phyloP scores from a whole-genome alignment of 2,888 invertebrate genomes.

The Philereme transversata region DNA sequence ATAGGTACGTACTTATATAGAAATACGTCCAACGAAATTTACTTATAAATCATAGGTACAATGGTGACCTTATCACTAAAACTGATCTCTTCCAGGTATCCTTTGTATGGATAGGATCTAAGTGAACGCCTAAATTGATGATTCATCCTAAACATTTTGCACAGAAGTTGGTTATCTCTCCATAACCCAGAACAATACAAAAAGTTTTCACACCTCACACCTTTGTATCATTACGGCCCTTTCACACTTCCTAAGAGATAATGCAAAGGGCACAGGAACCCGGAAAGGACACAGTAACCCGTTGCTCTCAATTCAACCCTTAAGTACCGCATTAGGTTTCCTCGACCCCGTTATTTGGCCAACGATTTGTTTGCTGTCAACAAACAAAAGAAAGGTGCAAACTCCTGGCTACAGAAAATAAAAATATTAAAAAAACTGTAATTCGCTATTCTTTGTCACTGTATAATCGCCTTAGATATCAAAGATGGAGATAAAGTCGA shows the following conservation, averaged over 20 bases:
- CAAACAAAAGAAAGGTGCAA: constrained; percentile 79
- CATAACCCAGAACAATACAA: constrained; percentile 30
- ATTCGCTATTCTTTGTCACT: constrained; percentile 45
- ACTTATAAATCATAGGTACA: too few relatives aligned
- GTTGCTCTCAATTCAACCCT: constrained; percentile 76
- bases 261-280: constrained; percentile 61
- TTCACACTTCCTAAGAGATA: constrained; percentile 63
- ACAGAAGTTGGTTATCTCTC: constrained; percentile 1
- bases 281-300: constrained; percentile 78
- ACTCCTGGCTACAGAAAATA: constrained; percentile 48
- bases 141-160: too few relatives aligned
- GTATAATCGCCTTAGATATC: constrained; percentile 78
- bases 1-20: too few relatives aligned
- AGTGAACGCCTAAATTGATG: too few relatives aligned
- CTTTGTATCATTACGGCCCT: constrained; percentile 59
- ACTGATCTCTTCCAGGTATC: too few relatives aligned
- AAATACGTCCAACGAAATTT: too few relatives aligned
- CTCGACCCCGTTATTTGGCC: constrained; percentile 66
- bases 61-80: too few relatives aligned
- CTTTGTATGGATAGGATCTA: too few relatives aligned
- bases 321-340: constrained; percentile 69
- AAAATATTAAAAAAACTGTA: constrained; percentile 46
- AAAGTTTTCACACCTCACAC: constrained; percentile 58
- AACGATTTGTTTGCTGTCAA: constrained; percentile 82
- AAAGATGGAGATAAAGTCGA: constrained; percentile 66